Evolutionary conservation across 2,797 vertebrate genomes (phyloP), one percentile per base, ranked within the genome.

Genomic region (Dipus sagitta): DNA sequence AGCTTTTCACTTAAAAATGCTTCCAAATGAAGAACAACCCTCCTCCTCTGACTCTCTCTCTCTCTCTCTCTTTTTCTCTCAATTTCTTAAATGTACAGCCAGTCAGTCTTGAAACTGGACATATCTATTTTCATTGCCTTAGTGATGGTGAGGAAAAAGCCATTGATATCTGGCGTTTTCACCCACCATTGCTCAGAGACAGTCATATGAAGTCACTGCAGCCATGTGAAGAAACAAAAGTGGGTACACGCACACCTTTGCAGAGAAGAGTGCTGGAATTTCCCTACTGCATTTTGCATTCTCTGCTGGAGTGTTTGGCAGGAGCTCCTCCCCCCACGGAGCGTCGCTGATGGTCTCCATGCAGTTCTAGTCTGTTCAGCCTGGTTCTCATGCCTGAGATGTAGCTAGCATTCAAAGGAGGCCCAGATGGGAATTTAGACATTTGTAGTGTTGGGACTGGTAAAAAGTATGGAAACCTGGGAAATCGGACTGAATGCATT

Each of bases 1-100:
- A 18, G 11, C 11, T 94, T 93, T 86, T 84, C n/a, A 76, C 17
- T 78, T 90, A 79, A 83, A 94, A 90, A 78, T 90, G 70, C 34
- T 86, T 88, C 34, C 38, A 80, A 64, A 71, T 83, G 38, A 92
- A 42, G 30, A n/a, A 86, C 71, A 76, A 38, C 13, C 17, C 54
- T 58, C 54, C 14, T 17, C 54, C 54, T 12, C 47, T 47, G 47
- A 47, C 7, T 9, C 8, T 9, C 47, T 8, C 47, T 47, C 47
- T 47, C 1, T 9, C 8, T 9, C 47, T 8, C 9, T 47, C 8
- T 9, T 7, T 8, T 11, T 47, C 47, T 47, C 6, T 23, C 21
- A 83, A 58, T 91, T n/a, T 92, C 13, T 26, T 28, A 62, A 81
- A 75, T 87, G 52, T 18, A 26, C 21, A 75, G 65, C 6, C 54